Evolutionary conservation across 1,140 invertebrate species (phyloP).

Genomic region (Stegodyphus mimosarum): DNA sequence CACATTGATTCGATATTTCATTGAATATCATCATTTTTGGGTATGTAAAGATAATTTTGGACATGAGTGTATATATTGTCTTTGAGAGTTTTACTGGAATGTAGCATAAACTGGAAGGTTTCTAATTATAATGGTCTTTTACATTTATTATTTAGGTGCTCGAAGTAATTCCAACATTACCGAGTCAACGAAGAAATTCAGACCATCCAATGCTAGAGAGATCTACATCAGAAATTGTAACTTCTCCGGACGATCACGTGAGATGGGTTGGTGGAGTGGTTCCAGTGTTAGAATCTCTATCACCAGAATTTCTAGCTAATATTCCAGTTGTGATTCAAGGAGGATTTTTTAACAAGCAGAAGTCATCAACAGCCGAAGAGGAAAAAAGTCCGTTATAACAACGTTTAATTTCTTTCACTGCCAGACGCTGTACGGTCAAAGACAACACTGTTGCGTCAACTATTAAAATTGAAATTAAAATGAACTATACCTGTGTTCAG

Average conservation of each 20-base stretch:
- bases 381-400: background rate
- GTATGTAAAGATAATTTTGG: too few relatives aligned
- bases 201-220: slow-evolving; percentile 23
- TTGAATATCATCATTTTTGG: too few relatives aligned
- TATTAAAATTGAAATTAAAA: too few relatives aligned
- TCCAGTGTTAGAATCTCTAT: slow-evolving; percentile 37
- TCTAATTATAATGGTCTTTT: background rate
- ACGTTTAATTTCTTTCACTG: background rate
- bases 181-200: slow-evolving; percentile 12
- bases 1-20: too few relatives aligned
- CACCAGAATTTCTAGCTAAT: slow-evolving; percentile 45
- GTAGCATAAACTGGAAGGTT: background rate
- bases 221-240: slow-evolving; percentile 29
- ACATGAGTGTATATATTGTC: too few relatives aligned
- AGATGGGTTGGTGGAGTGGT: slow-evolving; percentile 44
- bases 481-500: too few relatives aligned
- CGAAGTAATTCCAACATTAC: slow-evolving; percentile 41
- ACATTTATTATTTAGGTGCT: background rate
- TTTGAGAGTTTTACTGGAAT: background rate
- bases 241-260: slow-evolving; percentile 22
- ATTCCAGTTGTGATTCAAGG: slow-evolving; percentile 34
- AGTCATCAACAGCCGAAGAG: background rate
- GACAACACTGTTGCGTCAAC: too few relatives aligned
- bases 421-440: too few relatives aligned
- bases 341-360: slow-evolving; percentile 43